Evolutionary conservation across 2,888 invertebrate species (phyloP).

Genomic region (Andrena bucephala): DNA sequence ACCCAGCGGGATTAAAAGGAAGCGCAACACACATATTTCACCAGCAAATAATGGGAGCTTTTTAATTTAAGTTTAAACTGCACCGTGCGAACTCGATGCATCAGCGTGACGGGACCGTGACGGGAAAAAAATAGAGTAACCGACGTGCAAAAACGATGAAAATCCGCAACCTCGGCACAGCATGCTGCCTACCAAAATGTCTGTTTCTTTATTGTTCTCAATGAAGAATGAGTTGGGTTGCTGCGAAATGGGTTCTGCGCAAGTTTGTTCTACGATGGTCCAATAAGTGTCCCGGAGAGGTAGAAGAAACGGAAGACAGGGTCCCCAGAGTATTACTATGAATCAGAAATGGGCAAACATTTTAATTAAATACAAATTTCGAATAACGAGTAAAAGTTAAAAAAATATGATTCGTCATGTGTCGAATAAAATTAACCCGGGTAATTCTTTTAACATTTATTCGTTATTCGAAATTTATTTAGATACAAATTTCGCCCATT

Average conservation of each 20-base stretch:
- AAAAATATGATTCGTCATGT: no score
- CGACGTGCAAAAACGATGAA: background rate
- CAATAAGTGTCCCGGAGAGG: no score
- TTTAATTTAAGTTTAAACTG: slow-evolving; percentile 17
- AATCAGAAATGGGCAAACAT: no score
- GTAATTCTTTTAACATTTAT: no score
- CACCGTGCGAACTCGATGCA: slow-evolving; percentile 1
- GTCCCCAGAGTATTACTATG: no score
- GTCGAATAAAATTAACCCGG: no score
- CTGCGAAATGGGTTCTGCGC: background rate
- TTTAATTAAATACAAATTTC: no score
- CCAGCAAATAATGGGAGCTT: background rate
- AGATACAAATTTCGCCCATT: no score
- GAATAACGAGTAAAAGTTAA: no score
- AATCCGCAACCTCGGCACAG: background rate
- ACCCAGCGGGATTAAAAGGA: slow-evolving; percentile 2
- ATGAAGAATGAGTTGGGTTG: background rate
- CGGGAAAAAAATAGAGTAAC: background rate
- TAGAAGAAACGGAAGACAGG: no score
- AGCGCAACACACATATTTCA: background rate
- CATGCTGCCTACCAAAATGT: background rate
- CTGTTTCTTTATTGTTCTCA: slow-evolving; percentile 2
- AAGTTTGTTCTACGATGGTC: background rate
- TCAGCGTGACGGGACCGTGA: slow-evolving; percentile 5
- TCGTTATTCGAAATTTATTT: no score